Percentiles rank a stretch among this genome's conserved stretches.
Conservation (phyloP, 1,140 invertebrate genomes). For the Hylaeus volcanicus region DNA sequence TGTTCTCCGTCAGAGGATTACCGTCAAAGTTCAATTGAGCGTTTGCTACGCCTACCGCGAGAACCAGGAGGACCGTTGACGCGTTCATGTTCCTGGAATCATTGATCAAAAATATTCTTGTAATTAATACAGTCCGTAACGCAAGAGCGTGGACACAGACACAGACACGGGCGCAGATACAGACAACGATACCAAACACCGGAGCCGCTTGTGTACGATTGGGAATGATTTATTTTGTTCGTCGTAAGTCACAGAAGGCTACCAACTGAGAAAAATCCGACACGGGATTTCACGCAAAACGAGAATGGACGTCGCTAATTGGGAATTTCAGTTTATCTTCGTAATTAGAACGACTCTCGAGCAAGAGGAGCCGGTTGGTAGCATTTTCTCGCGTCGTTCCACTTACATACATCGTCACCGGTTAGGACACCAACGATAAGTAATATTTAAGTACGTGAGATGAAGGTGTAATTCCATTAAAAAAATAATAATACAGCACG, state of each 20-base stretch:
- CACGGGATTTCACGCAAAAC: not conserved
- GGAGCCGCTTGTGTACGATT: too few species aligned
- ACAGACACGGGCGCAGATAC: too few species aligned
- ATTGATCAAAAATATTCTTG: not conserved
- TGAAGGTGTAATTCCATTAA: too few species aligned
- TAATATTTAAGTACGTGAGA: not conserved
- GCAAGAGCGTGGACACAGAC: too few species aligned
- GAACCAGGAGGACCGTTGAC: constrained; percentile 44
- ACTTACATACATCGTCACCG: not conserved
- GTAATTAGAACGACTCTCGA: not conserved
- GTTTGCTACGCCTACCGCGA: constrained; percentile 43
- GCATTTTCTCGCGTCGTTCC: constrained; percentile 14
- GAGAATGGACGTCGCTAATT: not conserved
- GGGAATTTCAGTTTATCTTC: not conserved
- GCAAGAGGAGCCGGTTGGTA: not conserved
- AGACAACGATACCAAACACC: too few species aligned
- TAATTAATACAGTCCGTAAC: too few species aligned
- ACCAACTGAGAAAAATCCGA: too few species aligned
- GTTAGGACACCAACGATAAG: not conserved
- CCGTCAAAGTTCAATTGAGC: constrained; percentile 76
- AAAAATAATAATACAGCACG: too few species aligned
- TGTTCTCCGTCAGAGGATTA: constrained; percentile 74
- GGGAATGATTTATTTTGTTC: too few species aligned
- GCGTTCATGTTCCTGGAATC: constrained; percentile 58
- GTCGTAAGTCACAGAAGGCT: too few species aligned